Evolutionary conservation across 2,797 vertebrate species (phyloP).

Genomic region (Melanotaenia pygmaea): DNA sequence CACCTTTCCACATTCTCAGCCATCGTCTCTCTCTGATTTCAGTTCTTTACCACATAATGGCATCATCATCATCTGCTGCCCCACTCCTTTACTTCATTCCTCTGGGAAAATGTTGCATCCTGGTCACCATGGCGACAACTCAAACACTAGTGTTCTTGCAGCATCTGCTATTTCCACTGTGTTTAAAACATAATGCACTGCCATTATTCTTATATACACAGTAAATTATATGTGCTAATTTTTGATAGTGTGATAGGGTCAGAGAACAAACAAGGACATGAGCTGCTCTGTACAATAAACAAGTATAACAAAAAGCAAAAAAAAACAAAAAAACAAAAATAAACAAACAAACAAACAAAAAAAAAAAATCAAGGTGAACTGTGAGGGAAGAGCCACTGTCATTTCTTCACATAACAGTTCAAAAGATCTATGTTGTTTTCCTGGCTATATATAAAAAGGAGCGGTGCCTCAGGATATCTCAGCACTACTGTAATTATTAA

Average conservation of each 20-base stretch:
- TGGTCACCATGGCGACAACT: slow-evolving; percentile 66
- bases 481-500: background rate
- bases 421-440: background rate
- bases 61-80: slow-evolving; percentile 32
- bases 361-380: no score
- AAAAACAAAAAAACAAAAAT: no score
- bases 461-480: background rate
- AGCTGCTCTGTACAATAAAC: no score
- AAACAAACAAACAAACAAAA: no score
- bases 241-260: no score
- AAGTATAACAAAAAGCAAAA: no score
- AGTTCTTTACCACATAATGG: slow-evolving; percentile 19
- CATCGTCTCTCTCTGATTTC: slow-evolving; percentile 8
- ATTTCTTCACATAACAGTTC: background rate
- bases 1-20: background rate
- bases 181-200: no score
- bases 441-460: background rate
- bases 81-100: background rate
- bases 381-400: background rate
- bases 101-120: slow-evolving; percentile 29
- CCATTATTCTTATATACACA: no score
- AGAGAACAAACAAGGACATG: no score
- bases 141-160: slow-evolving; percentile 70
- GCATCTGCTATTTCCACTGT: slow-evolving; percentile 74
- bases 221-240: no score